Base-by-base conservation (phyloP, 2,797 vertebrate species). In the Pachyuromys duprasi region DNA sequence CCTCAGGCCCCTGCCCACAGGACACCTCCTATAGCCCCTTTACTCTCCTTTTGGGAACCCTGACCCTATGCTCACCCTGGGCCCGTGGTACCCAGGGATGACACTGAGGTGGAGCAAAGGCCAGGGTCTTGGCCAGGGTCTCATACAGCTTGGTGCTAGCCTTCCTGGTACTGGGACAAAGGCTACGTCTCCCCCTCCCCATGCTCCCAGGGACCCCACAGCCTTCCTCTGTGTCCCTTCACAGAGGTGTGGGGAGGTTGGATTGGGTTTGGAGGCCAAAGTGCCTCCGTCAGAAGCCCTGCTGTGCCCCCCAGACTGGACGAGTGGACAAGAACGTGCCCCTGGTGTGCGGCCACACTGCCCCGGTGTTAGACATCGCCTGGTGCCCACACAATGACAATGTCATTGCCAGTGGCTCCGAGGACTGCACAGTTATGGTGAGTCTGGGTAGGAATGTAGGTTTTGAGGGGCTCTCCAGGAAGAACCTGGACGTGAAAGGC, bases 361-460 rank as follows among this genome's bases (percentile, higher is more conserved):
- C 99, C 4, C 99, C 99, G 0, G 99, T 99, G 65, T 97, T 99
- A 97, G 99, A 99, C 97, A 99, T 99, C 0, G 99, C 99, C 97
- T 99, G 99, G 97, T 99, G 99, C 97, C 99, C 99, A 0, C 99
- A 99, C 97, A 99, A 99, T 2, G 99, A 99, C 98, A 99, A 99
- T 81, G 98, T 99, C 98, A 99, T 99, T 6, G 99, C 99, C 98
- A 99, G 99, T 0, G 98, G 99, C 90, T 99, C 99, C 0, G 99
- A 99, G 98, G 99, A 99, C 98, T 99, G 99, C 98, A 99, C 98
- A 0, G 99, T 99, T 96, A 99, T 99, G 99, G 99, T 99, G 93
- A 98, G 98, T 33, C 12, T 15, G 12, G 53, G 31, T 18, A 57
- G 89, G 69, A 5, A 18, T n/a, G 1, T 1, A 24, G 63, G 60